Percentiles rank a stretch among this genome's conserved stretches.
Conservation (phyloP, 2,888 invertebrate species). For the Agrypnus murinus region DNA sequence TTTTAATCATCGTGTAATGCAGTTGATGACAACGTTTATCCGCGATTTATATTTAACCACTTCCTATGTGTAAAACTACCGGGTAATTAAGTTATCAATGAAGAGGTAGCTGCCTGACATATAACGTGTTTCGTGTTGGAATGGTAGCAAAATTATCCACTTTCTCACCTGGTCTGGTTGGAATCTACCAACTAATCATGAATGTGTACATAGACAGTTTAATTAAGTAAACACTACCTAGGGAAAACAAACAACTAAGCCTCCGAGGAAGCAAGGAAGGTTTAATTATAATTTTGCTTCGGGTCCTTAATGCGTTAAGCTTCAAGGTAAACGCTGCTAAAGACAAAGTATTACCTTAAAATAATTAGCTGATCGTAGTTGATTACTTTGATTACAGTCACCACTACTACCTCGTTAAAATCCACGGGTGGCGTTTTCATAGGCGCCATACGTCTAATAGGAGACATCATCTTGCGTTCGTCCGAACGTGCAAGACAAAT, state of each 20-base stretch:
- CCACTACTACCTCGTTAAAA: not conserved
- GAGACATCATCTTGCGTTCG: constrained; percentile 9
- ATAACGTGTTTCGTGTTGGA: not conserved
- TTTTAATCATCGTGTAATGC: not conserved
- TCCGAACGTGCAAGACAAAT: constrained; percentile 11
- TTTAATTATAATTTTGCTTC: too few relatives aligned
- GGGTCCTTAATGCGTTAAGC: too few relatives aligned
- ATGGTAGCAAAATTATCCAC: not conserved
- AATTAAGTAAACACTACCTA: constrained; percentile 7
- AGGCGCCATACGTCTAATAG: constrained; percentile 15
- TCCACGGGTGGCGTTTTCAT: constrained; percentile 21
- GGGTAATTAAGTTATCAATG: constrained; percentile 7
- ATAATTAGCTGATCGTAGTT: constrained; percentile 3
- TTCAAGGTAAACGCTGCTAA: too few relatives aligned
- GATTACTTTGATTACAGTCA: constrained; percentile 18
- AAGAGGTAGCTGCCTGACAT: constrained; percentile 7
- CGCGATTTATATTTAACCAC: constrained; percentile 8
- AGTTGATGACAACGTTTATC: not conserved
- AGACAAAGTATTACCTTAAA: too few relatives aligned
- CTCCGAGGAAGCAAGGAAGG: too few relatives aligned
- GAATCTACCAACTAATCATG: not conserved
- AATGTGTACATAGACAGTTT: constrained; percentile 7
- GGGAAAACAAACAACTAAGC: not conserved
- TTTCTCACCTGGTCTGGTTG: constrained; percentile 26
- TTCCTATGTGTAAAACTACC: not conserved